Evolutionary conservation across 2,113 vertebrate species (phyloP).

Genomic region (Furnarius figulus): DNA sequence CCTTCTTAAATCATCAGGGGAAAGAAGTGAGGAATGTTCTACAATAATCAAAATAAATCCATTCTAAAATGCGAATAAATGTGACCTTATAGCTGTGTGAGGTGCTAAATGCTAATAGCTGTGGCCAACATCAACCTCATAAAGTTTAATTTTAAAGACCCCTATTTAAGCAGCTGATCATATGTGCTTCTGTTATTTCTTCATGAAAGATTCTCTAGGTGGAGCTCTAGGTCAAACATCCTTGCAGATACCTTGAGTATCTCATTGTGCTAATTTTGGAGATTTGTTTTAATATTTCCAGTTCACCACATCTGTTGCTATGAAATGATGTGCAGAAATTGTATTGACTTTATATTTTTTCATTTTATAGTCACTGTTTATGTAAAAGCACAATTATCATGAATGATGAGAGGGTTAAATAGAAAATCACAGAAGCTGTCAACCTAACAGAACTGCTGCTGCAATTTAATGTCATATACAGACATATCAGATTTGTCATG

Average conservation of each 20-base stretch:
- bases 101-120: background rate
- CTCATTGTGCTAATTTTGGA: background rate
- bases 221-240: constrained; percentile 67
- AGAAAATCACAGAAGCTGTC: background rate
- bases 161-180: background rate
- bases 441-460: background rate
- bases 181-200: background rate
- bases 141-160: background rate
- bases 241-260: background rate
- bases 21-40: background rate
- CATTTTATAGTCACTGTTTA: constrained; percentile 20
- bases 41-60: background rate
- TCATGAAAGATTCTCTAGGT: constrained; percentile 59
- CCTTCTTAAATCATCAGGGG: background rate
- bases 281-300: constrained; percentile 15
- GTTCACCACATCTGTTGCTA: constrained; percentile 32
- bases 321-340: constrained; percentile 6
- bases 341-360: background rate
- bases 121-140: background rate
- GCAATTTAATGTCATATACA: background rate
- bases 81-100: background rate
- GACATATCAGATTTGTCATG: background rate
- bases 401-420: constrained; percentile 27
- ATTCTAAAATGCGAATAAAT: background rate
- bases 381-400: background rate